Base-by-base conservation (phyloP, 2,113 vertebrate genomes). In the Pseudopipra pipra region DNA sequence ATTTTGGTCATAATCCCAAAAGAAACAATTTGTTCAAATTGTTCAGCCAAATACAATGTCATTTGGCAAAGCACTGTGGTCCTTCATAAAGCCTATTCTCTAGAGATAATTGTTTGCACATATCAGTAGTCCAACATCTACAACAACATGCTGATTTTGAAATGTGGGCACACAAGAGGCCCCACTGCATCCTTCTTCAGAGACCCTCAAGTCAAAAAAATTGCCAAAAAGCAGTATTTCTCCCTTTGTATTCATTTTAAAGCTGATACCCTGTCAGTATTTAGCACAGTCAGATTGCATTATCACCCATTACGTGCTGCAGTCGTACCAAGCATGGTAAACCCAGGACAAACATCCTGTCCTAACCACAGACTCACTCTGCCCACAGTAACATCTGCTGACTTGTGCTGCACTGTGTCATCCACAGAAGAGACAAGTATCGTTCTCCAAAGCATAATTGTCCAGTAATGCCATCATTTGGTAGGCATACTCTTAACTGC, bases 1-100 rank as follows among this genome's bases (percentile, higher is more conserved):
- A 72, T 92, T 97, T 85, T 95, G 66, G 91, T 85, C 81, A 51
- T 74, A 94, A 91, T 89, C 86, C 92, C 86, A 90, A 90, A 77
- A 84, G 52, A 90, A 93, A 93, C 56, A 75, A 92, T 82, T 90
- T 87, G 80, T 93, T 95, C 65, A 52, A 89, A 89, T 41, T 89
- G 52, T 90, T 90, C 90, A 56, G 94, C 96, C 94, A 95, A 95
- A 91, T 24, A 85, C 85, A 75, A 51, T 80, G 89, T 91, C 54
- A 70, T 46, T 70, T 97, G 87, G 94, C 91, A 95, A 85, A 77
- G 59, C 18, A 46, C 71, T 21, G 6, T 25, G 54, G 33, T 68
- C 23, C 52, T 93, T 54, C 62, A 71, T 73, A 85, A 87, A 62
- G 62, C 77, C 14, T 77, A 0, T 51, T 73, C 85, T 95, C 81